Percentiles rank a stretch among this genome's conserved stretches.
phyloP scores from a whole-genome alignment of 1,140 invertebrate genomes.

The Drosophila sucinea region DNA sequence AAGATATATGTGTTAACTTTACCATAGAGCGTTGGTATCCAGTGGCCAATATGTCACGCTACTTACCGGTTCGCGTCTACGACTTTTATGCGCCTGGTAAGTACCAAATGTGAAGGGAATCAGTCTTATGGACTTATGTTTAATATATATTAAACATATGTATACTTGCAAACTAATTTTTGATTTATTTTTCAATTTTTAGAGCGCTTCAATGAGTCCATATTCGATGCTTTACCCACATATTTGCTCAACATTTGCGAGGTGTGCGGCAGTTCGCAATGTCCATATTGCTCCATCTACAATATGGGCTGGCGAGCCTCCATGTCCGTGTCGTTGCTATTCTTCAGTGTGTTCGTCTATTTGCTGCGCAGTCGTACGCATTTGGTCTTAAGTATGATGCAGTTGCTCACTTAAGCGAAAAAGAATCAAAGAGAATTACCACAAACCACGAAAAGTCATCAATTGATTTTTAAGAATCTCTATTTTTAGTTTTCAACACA shows the following conservation, averaged over 20 bases:
- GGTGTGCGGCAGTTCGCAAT: slow-evolving; percentile 99
- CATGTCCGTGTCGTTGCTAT: slow-evolving; percentile 73
- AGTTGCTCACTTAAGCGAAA: slow-evolving; percentile 64
- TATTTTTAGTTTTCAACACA: slow-evolving; percentile 40
- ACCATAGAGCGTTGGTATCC: slow-evolving; percentile 97
- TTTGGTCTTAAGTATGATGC: slow-evolving; percentile 66
- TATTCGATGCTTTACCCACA: slow-evolving; percentile 94
- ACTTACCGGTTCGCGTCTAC: slow-evolving; percentile 94
- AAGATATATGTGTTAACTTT: slow-evolving; percentile 95
- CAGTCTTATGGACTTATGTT: background rate
- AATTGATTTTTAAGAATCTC: slow-evolving; percentile 48
- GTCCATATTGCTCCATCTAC: slow-evolving; percentile 97
- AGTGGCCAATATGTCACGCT: slow-evolving; percentile 97
- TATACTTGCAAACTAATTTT: slow-evolving; percentile 10
- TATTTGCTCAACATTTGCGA: slow-evolving; percentile 97
- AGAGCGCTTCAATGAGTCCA: slow-evolving; percentile 97
- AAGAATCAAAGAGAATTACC: slow-evolving; percentile 18
- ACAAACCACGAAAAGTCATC: slow-evolving; percentile 26
- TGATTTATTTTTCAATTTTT: slow-evolving; percentile 73
- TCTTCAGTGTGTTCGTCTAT: slow-evolving; percentile 79
- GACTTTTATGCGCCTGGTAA: slow-evolving; percentile 98
- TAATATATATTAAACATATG: background rate
- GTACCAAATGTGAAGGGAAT: slow-evolving; percentile 18
- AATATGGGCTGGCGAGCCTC: slow-evolving; percentile 85
- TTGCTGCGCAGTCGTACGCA: slow-evolving; percentile 77